A percentile compares a stretch with the other conserved stretches of the same genome.
phyloP scores from a whole-genome alignment of 2,888 invertebrate genomes.

The Phortica okadai region DNA sequence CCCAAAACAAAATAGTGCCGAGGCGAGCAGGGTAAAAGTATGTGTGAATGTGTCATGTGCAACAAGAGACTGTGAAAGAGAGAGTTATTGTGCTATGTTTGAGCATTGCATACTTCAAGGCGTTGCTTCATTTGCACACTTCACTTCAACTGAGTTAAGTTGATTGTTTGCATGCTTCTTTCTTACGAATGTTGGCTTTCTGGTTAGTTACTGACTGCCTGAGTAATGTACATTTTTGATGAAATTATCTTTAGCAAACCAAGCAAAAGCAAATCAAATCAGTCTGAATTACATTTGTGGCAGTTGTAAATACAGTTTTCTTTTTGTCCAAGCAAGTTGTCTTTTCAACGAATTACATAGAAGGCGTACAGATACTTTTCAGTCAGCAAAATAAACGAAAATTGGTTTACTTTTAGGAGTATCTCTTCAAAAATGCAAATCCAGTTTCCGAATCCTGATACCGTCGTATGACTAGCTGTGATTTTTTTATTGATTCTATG shows the following conservation, averaged over 20 bases:
- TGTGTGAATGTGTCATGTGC: conserved; percentile 1
- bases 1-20: background rate
- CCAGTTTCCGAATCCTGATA: no score
- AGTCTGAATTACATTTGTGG: conserved; percentile 2
- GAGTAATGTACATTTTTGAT: conserved; percentile 19
- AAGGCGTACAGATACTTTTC: no score
- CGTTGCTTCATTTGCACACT: conserved; percentile 24
- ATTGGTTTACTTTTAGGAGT: no score
- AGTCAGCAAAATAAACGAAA: no score
- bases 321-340: background rate
- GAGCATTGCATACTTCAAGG: conserved; percentile 29
- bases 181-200: background rate
- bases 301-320: background rate
- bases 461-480: no score
- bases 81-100: conserved; percentile 21
- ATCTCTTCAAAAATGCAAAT: no score
- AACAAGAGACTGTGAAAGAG: background rate
- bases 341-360: no score
- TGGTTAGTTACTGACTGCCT: background rate
- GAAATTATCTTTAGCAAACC: conserved; percentile 9
- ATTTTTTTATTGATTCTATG: no score
- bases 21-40: background rate
- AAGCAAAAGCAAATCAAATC: background rate
- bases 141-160: background rate
- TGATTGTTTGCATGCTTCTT: conserved; percentile 5